Conservation (phyloP, 2,797 vertebrate genomes). For the Taeniopygia guttata region DNA sequence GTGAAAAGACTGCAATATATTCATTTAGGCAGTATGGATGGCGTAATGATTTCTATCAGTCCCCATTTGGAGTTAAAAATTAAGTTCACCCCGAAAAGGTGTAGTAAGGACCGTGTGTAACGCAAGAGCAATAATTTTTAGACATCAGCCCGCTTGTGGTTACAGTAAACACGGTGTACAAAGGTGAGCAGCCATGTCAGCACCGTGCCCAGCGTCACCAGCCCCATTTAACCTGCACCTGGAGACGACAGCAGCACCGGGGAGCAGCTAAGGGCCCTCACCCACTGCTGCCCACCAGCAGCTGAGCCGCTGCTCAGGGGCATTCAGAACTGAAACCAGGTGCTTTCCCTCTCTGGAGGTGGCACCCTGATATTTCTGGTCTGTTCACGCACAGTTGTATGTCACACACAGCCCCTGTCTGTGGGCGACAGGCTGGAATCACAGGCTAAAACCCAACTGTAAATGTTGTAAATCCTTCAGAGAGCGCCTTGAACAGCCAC, state of each 20-base stretch:
- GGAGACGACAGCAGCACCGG: accelerated
- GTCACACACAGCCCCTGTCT: neutral
- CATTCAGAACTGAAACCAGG: neutral
- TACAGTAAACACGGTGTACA: neutral
- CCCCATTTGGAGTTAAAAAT: neutral
- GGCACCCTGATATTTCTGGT: neutral
- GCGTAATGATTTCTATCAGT: neutral
- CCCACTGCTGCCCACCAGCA: neutral
- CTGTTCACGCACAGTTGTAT: neutral
- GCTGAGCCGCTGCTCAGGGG: neutral
- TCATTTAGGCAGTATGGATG: neutral
- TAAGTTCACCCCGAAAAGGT: neutral
- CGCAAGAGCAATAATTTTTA: neutral
- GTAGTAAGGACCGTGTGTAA: neutral
- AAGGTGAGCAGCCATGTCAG: neutral
- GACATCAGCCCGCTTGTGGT: neutral
- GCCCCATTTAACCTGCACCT: neutral
- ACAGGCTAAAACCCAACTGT: neutral
- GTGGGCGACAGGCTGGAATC: neutral
- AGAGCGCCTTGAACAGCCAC: neutral
- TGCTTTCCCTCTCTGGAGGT: conserved; percentile 22
- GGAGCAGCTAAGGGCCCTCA: neutral
- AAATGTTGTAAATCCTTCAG: neutral
- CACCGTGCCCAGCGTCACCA: neutral
- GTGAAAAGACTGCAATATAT: neutral